Conservation (phyloP, 2,888 invertebrate species). For the Dynastes hyllus region DNA sequence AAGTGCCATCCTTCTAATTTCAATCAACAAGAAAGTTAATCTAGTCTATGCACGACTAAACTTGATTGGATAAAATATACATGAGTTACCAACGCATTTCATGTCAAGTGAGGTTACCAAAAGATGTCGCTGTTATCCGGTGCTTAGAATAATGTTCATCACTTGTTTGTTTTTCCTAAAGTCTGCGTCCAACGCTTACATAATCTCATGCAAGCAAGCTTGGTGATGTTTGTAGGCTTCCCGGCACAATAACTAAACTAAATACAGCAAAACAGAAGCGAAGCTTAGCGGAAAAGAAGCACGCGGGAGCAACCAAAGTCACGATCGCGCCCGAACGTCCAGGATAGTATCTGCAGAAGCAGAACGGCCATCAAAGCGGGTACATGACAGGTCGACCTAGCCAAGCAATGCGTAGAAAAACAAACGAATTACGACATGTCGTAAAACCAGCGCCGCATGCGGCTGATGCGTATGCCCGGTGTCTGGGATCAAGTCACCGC, state of each 20-base stretch:
- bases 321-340: not conserved
- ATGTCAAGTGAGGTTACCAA: not conserved
- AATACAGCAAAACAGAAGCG: not conserved
- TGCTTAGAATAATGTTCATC: too few relatives aligned
- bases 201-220: too few relatives aligned
- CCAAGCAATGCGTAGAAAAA: constrained; percentile 36
- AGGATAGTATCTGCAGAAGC: not conserved
- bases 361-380: not conserved
- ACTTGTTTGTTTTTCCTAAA: too few relatives aligned
- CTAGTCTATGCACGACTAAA: too few relatives aligned
- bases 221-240: too few relatives aligned
- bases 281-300: not conserved
- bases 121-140: not conserved
- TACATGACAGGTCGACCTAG: constrained; percentile 26
- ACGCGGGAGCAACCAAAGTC: constrained; percentile 7
- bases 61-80: too few relatives aligned
- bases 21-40: too few relatives aligned
- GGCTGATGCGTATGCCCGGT: not conserved
- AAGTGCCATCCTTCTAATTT: too few relatives aligned
- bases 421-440: constrained; percentile 36
- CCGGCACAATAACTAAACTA: too few relatives aligned
- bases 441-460: constrained; percentile 30
- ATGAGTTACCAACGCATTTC: too few relatives aligned
- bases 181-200: too few relatives aligned
- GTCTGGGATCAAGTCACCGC: too few relatives aligned